A percentile compares a stretch with the other conserved stretches of the same genome.
Evolutionary conservation across 2,888 invertebrate genomes (phyloP).

Genomic region (Subacronicta megacephala): DNA sequence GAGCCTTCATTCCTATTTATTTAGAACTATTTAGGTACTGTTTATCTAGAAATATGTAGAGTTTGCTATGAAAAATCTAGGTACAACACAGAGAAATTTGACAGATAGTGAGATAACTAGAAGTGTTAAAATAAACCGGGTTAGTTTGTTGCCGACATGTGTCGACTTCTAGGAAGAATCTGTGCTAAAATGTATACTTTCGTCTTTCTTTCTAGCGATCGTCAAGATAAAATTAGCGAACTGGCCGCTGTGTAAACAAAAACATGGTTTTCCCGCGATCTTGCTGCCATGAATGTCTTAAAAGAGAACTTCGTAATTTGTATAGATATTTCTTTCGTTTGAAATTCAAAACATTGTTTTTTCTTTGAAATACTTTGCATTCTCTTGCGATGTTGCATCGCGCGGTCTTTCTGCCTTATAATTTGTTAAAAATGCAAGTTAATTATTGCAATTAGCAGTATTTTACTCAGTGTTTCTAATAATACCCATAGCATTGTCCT

Average conservation of each 20-base stretch:
- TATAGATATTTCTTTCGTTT: constrained; percentile 34
- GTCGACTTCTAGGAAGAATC: constrained; percentile 49
- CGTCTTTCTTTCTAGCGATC: constrained; percentile 56
- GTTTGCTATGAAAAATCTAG: constrained; percentile 4
- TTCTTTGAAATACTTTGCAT: constrained; percentile 41
- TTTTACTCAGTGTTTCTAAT: too few relatives aligned
- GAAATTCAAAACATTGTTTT: constrained; percentile 18
- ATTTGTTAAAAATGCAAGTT: too few relatives aligned
- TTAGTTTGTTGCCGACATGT: constrained; percentile 43
- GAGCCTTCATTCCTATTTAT: too few relatives aligned
- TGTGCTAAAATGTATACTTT: constrained; percentile 53
- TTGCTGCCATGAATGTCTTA: constrained; percentile 31
- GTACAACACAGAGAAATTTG: constrained; percentile 42
- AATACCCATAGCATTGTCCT: too few relatives aligned
- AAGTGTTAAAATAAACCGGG: constrained; percentile 46
- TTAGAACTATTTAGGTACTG: neutral
- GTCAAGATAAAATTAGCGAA: constrained; percentile 58
- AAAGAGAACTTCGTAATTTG: constrained; percentile 38
- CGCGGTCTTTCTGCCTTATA: too few relatives aligned
- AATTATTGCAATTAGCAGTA: too few relatives aligned
- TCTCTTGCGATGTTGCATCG: neutral
- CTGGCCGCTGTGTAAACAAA: constrained; percentile 59
- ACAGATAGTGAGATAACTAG: constrained; percentile 37
- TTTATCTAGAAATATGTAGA: constrained; percentile 1
- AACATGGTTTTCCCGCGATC: constrained; percentile 62